Base-by-base conservation (phyloP, 2,113 vertebrate species). In the Setophaga coronata region DNA sequence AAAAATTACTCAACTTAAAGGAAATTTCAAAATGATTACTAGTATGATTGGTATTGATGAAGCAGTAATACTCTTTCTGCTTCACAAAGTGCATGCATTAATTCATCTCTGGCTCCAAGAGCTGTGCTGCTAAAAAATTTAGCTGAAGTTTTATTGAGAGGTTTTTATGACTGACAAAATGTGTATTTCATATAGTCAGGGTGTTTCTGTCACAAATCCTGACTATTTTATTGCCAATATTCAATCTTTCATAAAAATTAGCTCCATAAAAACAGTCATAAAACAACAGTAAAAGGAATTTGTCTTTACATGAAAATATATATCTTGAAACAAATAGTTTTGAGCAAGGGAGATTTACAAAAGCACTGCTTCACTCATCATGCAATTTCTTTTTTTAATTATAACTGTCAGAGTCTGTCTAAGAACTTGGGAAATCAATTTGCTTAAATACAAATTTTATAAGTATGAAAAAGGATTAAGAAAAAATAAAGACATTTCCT, bases 141-240 rank as follows among this genome's bases (percentile, higher is more conserved):
- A 90, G 31, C 62, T 51, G 69, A 94, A 89, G 65, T 94, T 96
- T 89, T 90, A 92, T 89, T 82, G 85, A 89, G 61, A 69, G 92
- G 42, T 47, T 97, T 96, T 97, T 97, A 96, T 83, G 93, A 77
- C 89, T 84, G 80, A 89, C 43, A 92, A 95, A 95, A 91, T 73
- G 13, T 89, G 29, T 76, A 72, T 96, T 96, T 94, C 88, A 69
- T 56, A 79, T 3, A 87, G 72, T 89, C 72, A 87, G 60, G 76
- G 66, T 87, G 79, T 71, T 94, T 92, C 86, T 87, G 82, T 84
- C 88, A 90, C 92, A 87, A 94, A 93, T 74, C 60, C 69, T 71
- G 66, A 95, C 61, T 70, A 50, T 92, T 92, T 87, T 95, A 82
- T 57, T 69, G 82, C 82, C 79, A 91, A 92, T 94, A 94, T 91